Conservation (phyloP, 2,888 invertebrate species). For the Drosophila vallismaia region DNA sequence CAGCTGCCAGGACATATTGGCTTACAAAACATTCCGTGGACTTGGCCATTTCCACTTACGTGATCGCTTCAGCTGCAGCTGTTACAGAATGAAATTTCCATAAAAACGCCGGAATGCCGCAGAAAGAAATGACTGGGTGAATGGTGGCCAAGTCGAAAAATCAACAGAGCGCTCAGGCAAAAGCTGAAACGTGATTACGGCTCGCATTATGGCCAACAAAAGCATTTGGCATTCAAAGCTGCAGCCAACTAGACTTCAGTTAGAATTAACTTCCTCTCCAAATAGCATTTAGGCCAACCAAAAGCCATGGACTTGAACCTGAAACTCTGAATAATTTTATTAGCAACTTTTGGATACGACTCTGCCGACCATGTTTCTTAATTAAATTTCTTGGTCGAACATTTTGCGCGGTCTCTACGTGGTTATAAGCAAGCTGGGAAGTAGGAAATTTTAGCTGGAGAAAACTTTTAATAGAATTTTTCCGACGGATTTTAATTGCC, state of each 20-base stretch:
- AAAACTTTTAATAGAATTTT: slow-evolving; percentile 50
- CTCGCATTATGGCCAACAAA: slow-evolving; percentile 52
- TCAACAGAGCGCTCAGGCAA: slow-evolving; percentile 35
- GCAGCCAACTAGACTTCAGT: slow-evolving; percentile 29
- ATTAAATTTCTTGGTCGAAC: slow-evolving; percentile 34
- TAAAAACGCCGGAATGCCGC: slow-evolving; percentile 17
- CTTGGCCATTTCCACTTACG: slow-evolving; percentile 58
- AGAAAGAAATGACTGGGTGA: slow-evolving; percentile 4
- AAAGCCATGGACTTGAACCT: slow-evolving; percentile 26
- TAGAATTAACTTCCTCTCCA: slow-evolving; percentile 17
- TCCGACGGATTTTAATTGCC: slow-evolving; percentile 18
- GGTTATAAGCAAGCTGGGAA: slow-evolving; percentile 23
- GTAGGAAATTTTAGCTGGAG: slow-evolving; percentile 14
- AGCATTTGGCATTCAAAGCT: slow-evolving; percentile 26
- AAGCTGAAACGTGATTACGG: slow-evolving; percentile 58
- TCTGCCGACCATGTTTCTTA: slow-evolving; percentile 26
- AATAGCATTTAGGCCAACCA: slow-evolving; percentile 28
- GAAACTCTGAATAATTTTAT: slow-evolving; percentile 41
- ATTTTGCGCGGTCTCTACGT: slow-evolving; percentile 30
- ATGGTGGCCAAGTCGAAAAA: slow-evolving; percentile 20
- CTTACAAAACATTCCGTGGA: slow-evolving; percentile 41
- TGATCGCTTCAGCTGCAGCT: slow-evolving; percentile 59
- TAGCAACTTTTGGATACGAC: slow-evolving; percentile 27
- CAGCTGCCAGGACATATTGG: slow-evolving; percentile 36
- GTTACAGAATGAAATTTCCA: slow-evolving; percentile 45